Base-by-base conservation (phyloP, 2,113 vertebrate species). In the Scomber scombrus region DNA sequence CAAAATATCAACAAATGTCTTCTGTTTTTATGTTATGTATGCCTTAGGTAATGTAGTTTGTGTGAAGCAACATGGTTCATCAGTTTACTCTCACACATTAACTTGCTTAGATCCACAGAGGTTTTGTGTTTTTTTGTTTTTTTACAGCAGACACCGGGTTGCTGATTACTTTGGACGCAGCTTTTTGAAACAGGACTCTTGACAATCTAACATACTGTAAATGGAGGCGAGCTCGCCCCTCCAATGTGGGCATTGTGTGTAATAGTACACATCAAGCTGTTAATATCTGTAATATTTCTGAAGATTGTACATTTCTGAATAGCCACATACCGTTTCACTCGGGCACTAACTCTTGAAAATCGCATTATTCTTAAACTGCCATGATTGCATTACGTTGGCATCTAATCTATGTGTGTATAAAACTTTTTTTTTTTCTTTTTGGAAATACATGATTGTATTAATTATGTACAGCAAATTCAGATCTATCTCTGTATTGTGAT, bases 171-270 rank as follows among this genome's bases (percentile, higher is more conserved):
- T 49, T n/a, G 63, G 64, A 61, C 3, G 23, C 26, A 31, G 45
- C 47, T 64, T 11, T 11, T 70, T 14, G 13, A 74, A 62, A 79
- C 64, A 23, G 15, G 46, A 51, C 54, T 55, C 40, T 18, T 16
- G 72, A 89, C 82, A 86, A 85, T 86, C 85, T 62, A 16, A 51
- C 19, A 57, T 19, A 85, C 64, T 76, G 62, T 67, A 71, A 88
- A 57, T 13, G 61, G 60, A 84, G 75, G 62, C 11, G 61, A 62
- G 31, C 62, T 75, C 47, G 54, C 34, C 34, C 70, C 45, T 80
- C 71, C 73, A 16, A 10, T 34, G 69, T 70, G 61, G 57, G 71
- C 74, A 72, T 82, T 69, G 71, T 77, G 75, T 43, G 23, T 62
- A 78, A 40, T 71, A 10, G 7, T 29, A 56, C 51, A 64, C 60